These are phyloP conservation scores for Drosophila pruinosa DNA, from an alignment of 1,140 invertebrate genomes.

Conservation along the genomic window DNA sequence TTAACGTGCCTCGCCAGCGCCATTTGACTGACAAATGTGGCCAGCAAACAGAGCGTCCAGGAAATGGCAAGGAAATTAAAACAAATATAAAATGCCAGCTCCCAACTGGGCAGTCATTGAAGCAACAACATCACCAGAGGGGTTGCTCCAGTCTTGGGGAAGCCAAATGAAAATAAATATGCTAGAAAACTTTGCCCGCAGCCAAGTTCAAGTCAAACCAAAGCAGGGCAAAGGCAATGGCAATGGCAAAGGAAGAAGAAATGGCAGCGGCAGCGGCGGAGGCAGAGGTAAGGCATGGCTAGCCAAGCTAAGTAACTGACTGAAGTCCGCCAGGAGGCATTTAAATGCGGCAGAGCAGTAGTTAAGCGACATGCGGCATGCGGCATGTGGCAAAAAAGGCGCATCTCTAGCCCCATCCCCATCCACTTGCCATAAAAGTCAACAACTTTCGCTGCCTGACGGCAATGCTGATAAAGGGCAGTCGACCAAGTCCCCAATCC, in stretches of 20 bases:
- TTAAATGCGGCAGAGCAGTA: slow-evolving; percentile 42
- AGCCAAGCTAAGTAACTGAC: slow-evolving; percentile 13
- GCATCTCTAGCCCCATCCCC: slow-evolving; percentile 22
- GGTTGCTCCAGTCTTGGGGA: slow-evolving; percentile 19
- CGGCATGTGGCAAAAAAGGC: slow-evolving; percentile 1
- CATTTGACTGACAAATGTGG: slow-evolving; percentile 77
- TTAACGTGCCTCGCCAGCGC: slow-evolving; percentile 22
- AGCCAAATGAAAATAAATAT: slow-evolving; percentile 67
- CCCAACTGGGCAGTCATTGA: slow-evolving; percentile 40
- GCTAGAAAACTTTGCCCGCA: slow-evolving; percentile 39
- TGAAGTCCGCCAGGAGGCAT: slow-evolving; percentile 24
- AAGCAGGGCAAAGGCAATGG: background rate
- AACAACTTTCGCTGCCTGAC: slow-evolving; percentile 66
- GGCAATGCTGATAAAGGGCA: slow-evolving; percentile 62
- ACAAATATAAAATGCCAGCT: slow-evolving; percentile 72
- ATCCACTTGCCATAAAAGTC: slow-evolving; percentile 75
- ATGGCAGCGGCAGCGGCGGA: background rate
- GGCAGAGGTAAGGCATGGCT: background rate
- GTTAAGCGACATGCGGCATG: slow-evolving; percentile 17
- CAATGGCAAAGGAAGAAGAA: background rate
- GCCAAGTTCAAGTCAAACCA: background rate
- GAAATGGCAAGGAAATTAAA: slow-evolving; percentile 80
- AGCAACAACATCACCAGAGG: background rate
- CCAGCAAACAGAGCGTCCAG: slow-evolving; percentile 32
- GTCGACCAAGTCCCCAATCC: slow-evolving; percentile 13